phyloP scores from a whole-genome alignment of 2,888 invertebrate genomes.

The Rhodophaea formosa region DNA sequence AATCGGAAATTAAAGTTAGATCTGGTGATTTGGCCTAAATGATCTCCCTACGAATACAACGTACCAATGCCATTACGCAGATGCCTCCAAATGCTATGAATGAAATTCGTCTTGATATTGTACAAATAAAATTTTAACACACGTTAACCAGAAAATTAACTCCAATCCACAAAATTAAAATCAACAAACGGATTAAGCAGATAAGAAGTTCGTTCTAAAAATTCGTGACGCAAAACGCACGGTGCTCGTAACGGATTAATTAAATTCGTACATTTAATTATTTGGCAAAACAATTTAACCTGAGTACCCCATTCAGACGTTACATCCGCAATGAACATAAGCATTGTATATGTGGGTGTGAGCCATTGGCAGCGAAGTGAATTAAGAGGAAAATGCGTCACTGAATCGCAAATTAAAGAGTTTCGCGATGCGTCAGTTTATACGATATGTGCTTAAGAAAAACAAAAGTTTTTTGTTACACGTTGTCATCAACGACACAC shows the following conservation, averaged over 20 bases:
- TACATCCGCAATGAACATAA: conserved; percentile 3
- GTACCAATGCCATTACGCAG: no score
- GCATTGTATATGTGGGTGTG: background rate
- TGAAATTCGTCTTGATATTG: no score
- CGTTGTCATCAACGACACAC: no score
- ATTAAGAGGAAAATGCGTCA: conserved; percentile 1
- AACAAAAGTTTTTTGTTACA: no score
- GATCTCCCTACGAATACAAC: no score
- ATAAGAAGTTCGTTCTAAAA: background rate
- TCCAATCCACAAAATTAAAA: background rate
- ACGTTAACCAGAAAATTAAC: no score
- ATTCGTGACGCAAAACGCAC: background rate
- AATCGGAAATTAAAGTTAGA: no score
- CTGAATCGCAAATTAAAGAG: background rate
- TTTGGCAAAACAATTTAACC: background rate
- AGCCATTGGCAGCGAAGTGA: conserved; percentile 1
- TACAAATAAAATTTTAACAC: no score
- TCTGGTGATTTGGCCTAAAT: no score
- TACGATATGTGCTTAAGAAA: no score
- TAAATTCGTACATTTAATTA: conserved; percentile 9
- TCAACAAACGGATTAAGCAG: background rate
- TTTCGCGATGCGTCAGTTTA: background rate
- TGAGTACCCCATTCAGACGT: background rate
- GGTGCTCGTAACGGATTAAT: background rate
- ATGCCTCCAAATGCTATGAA: no score